A percentile compares a stretch with the other conserved stretches of the same genome.
Conservation (phyloP, 2,888 invertebrate genomes). For the Hydrotaea cyrtoneurina region DNA sequence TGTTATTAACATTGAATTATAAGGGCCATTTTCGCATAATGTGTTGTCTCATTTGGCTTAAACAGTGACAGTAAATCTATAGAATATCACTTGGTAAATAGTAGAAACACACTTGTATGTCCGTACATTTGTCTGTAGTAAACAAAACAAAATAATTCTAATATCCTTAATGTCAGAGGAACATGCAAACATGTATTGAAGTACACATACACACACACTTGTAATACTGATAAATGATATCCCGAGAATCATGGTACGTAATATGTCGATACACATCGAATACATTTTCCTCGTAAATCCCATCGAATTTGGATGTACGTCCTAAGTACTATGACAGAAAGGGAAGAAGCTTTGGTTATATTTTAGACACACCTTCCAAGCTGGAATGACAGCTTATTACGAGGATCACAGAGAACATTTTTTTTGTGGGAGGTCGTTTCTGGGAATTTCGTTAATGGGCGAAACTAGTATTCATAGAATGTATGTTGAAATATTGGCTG, state of each 20-base stretch:
- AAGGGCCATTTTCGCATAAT: not conserved
- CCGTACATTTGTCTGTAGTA: not conserved
- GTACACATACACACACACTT: not conserved
- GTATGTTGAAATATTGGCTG: too few species aligned
- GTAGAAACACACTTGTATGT: not conserved
- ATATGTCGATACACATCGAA: slow-evolving; percentile 18
- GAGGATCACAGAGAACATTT: not conserved
- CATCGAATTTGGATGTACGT: not conserved
- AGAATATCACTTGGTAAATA: not conserved
- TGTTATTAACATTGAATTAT: slow-evolving; percentile 16
- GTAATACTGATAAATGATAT: slow-evolving; percentile 43
- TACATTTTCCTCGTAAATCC: not conserved
- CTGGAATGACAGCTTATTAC: not conserved
- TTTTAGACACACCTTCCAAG: not conserved
- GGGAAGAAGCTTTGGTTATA: not conserved
- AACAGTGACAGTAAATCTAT: slow-evolving; percentile 13
- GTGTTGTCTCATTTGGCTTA: slow-evolving; percentile 8
- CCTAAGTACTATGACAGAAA: not conserved
- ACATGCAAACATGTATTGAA: not conserved
- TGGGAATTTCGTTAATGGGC: too few species aligned
- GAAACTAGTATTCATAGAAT: too few species aligned
- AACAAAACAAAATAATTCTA: slow-evolving; percentile 3
- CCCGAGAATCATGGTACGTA: not conserved
- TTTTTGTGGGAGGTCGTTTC: too few species aligned
- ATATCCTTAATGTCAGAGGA: slow-evolving; percentile 20